phyloP scores from a whole-genome alignment of 1,140 invertebrate genomes.

The Heliconius congener region DNA sequence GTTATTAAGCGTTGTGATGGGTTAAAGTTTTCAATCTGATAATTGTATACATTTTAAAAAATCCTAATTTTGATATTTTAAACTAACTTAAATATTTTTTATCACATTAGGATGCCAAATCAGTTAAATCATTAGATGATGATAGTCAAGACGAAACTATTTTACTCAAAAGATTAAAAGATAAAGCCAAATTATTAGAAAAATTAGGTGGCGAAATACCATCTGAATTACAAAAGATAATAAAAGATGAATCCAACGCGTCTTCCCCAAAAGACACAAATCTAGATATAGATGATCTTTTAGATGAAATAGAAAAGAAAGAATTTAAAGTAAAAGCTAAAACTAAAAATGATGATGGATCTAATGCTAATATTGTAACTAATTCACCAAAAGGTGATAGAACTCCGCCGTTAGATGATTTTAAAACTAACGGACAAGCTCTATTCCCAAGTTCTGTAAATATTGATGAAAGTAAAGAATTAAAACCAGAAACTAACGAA shows the following conservation, averaged over 20 bases:
- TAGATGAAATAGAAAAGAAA: slow-evolving; percentile 74
- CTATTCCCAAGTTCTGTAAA: slow-evolving; percentile 55
- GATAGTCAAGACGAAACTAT: slow-evolving; percentile 65
- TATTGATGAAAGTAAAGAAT: slow-evolving; percentile 44
- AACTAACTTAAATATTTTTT: slow-evolving; percentile 19
- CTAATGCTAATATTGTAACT: slow-evolving; percentile 45
- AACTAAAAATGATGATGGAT: slow-evolving; percentile 42
- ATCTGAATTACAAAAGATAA: slow-evolving; percentile 64
- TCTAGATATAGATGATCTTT: slow-evolving; percentile 68
- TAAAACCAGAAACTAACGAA: slow-evolving; percentile 32
- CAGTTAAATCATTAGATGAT: slow-evolving; percentile 47
- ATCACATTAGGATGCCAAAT: slow-evolving; percentile 37
- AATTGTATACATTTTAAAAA: not conserved
- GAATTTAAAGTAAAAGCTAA: slow-evolving; percentile 66
- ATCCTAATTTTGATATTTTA: not conserved
- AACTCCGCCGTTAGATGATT: slow-evolving; percentile 58
- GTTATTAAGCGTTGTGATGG: slow-evolving; percentile 55
- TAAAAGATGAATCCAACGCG: slow-evolving; percentile 54
- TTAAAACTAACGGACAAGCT: slow-evolving; percentile 47
- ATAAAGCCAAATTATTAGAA: slow-evolving; percentile 70
- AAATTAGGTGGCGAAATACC: slow-evolving; percentile 73
- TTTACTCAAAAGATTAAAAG: slow-evolving; percentile 63
- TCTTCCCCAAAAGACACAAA: slow-evolving; percentile 50
- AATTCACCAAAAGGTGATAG: slow-evolving; percentile 52
- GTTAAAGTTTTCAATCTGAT: slow-evolving; percentile 53